A percentile compares a stretch with the other conserved stretches of the same genome.
Evolutionary conservation across 2,888 invertebrate species (phyloP).

Genomic region (Hydrotaea diabolus): DNA sequence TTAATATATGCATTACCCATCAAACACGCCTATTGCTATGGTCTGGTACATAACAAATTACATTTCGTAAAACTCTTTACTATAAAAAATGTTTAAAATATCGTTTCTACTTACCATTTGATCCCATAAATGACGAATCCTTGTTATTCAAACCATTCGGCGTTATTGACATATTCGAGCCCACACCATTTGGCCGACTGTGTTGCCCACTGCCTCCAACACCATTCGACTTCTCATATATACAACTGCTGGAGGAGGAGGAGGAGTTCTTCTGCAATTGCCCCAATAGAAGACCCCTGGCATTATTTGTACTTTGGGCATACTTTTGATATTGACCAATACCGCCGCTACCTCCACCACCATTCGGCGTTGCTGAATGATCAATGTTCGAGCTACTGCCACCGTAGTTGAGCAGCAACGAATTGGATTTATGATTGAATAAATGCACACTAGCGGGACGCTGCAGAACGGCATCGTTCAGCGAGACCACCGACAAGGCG

Average conservation of each 20-base stretch:
- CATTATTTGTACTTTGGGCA: slow-evolving; percentile 58
- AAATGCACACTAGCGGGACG: slow-evolving; percentile 62
- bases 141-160: slow-evolving; percentile 43
- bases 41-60: too few relatives aligned
- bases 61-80: too few relatives aligned
- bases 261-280: slow-evolving; percentile 68
- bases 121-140: slow-evolving; percentile 69
- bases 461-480: slow-evolving; percentile 73
- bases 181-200: slow-evolving; percentile 34
- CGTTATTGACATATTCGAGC: slow-evolving; percentile 52
- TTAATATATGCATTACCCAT: too few relatives aligned
- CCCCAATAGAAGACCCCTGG: slow-evolving; percentile 53
- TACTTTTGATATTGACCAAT: slow-evolving; percentile 75
- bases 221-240: slow-evolving; percentile 72
- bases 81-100: background rate
- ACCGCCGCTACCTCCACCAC: slow-evolving; percentile 53
- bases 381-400: slow-evolving; percentile 73
- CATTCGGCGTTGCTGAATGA: background rate
- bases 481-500: slow-evolving; percentile 74
- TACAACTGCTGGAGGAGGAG: slow-evolving; percentile 72
- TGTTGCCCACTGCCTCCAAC: background rate
- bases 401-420: slow-evolving; percentile 72
- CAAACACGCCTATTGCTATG: too few relatives aligned
- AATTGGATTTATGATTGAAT: slow-evolving; percentile 68
- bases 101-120: slow-evolving; percentile 73